These are phyloP conservation scores for Heliocidaris tuberculata DNA, from an alignment of 35 echinoderm and acorn worm species.

Conservation along the genomic window DNA sequence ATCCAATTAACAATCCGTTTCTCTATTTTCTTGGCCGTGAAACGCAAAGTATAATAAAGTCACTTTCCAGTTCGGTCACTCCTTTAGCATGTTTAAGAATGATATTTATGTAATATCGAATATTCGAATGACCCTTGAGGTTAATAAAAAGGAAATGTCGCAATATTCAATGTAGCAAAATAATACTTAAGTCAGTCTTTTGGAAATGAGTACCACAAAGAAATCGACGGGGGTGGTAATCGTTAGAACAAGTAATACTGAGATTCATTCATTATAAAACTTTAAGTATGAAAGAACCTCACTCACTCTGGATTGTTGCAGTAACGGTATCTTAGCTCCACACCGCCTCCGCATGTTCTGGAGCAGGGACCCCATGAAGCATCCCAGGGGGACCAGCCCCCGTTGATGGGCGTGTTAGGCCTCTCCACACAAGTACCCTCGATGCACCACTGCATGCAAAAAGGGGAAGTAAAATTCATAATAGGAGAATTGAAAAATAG, in stretches of 20 bases:
- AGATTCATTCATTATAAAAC: no score
- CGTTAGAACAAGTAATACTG: no score
- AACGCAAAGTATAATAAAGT: no score
- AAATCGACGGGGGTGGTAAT: no score
- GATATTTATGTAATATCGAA: no score
- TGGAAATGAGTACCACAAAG: background rate
- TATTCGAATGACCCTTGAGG: no score
- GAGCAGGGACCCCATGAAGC: conserved; percentile 54
- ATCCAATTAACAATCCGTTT: no score
- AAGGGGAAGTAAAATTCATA: background rate
- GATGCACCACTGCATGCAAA: conserved; percentile 64
- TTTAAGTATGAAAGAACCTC: background rate
- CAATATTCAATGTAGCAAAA: no score
- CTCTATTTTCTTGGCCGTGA: no score
- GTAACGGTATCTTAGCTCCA: conserved; percentile 49
- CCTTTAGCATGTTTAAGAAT: no score
- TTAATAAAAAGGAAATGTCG: no score
- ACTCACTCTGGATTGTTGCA: conserved; percentile 61
- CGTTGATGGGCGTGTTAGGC: conserved; percentile 41
- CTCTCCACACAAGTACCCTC: conserved; percentile 48
- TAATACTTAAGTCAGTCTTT: background rate
- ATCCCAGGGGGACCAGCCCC: conserved; percentile 70
- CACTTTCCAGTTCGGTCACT: no score
- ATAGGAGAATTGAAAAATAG: background rate
- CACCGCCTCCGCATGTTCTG: conserved; percentile 72